phyloP scores from a whole-genome alignment of 2,113 vertebrate species.

The Rutilus rutilus region DNA sequence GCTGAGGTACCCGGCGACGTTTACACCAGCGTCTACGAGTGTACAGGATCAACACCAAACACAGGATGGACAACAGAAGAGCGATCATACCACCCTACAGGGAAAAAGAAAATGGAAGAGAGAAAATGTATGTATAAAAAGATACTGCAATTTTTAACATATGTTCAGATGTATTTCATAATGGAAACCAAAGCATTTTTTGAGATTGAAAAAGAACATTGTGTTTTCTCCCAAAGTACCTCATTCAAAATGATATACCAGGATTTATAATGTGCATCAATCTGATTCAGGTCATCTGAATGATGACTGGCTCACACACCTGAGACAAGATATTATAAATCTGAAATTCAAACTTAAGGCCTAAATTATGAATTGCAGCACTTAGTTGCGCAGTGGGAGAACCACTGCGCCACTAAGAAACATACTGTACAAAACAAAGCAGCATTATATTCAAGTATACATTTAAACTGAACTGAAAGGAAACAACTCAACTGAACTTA shows the following conservation, averaged over 20 bases:
- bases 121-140: slow-evolving; percentile 42
- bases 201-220: background rate
- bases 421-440: too few relatives aligned
- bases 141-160: slow-evolving; percentile 49
- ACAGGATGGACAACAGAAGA: slow-evolving; percentile 93
- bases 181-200: background rate
- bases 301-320: background rate
- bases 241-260: background rate
- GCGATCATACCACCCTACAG: slow-evolving; percentile 97
- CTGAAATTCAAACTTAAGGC: background rate
- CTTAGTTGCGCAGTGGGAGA: too few relatives aligned
- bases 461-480: too few relatives aligned
- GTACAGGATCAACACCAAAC: slow-evolving; percentile 96
- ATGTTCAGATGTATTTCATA: background rate
- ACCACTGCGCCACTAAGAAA: too few relatives aligned
- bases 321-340: background rate
- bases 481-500: too few relatives aligned
- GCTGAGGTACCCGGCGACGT: slow-evolving; percentile 93
- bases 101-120: slow-evolving; percentile 9
- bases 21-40: slow-evolving; percentile 97
- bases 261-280: background rate
- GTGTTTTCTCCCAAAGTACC: background rate
- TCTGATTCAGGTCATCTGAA: background rate
- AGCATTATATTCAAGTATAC: too few relatives aligned
- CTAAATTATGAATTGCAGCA: background rate